phyloP scores from a whole-genome alignment of 2,888 invertebrate genomes.

The Homarus gammarus region DNA sequence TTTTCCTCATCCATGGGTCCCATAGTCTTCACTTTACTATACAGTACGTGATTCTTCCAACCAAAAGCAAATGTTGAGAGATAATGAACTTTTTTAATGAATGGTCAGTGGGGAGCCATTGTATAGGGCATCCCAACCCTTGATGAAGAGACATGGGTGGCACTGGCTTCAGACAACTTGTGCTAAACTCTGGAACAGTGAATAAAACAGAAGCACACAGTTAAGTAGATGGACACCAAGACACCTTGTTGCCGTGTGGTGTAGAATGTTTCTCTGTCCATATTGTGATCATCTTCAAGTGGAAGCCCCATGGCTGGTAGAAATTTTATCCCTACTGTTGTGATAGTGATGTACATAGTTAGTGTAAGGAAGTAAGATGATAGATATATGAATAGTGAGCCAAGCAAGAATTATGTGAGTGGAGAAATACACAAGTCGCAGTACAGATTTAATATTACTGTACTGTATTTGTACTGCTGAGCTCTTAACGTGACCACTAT shows the following conservation, averaged over 20 bases:
- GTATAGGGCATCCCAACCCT: background rate
- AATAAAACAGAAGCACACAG: background rate
- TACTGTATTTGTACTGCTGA: background rate
- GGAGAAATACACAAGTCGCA: background rate
- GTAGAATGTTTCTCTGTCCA: background rate
- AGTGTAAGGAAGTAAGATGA: conserved; percentile 39
- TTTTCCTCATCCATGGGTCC: background rate
- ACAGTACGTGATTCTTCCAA: background rate
- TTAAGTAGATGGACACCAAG: background rate
- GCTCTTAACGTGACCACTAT: background rate
- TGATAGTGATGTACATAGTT: conserved; percentile 66
- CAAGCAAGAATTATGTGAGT: conserved; percentile 31
- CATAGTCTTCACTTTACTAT: background rate
- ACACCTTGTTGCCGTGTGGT: background rate
- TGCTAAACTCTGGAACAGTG: background rate
- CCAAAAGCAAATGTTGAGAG: background rate
- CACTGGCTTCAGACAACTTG: background rate
- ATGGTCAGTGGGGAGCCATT: background rate
- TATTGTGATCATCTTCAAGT: conserved; percentile 20
- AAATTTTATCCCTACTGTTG: conserved; percentile 39
- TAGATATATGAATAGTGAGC: conserved; percentile 20
- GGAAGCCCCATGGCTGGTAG: background rate
- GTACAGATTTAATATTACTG: background rate
- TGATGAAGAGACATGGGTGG: background rate
- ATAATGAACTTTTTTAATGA: background rate